Percentiles rank a stretch among this genome's conserved stretches.
These are phyloP conservation scores for Agrochola circellaris DNA, from an alignment of 2,888 invertebrate genomes.

Conservation along the genomic window DNA sequence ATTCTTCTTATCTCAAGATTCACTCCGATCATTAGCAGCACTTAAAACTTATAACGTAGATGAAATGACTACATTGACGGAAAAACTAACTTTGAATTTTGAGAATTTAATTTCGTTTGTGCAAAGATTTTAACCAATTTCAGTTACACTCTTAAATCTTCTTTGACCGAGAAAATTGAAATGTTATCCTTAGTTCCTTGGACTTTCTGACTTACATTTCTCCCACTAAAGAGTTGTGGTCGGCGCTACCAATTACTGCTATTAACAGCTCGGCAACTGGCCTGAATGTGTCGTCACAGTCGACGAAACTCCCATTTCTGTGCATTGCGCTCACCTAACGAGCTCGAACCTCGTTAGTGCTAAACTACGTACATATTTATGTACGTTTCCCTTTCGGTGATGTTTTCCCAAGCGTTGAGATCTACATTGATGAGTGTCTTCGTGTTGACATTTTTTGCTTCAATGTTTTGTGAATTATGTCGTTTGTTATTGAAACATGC, in stretches of 20 bases:
- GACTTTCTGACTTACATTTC: constrained; percentile 13
- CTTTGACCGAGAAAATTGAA: neutral
- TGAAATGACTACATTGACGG: neutral
- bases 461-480: neutral
- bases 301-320: constrained; percentile 60
- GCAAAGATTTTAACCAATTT: neutral
- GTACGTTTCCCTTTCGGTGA: constrained; percentile 27
- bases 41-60: too few relatives aligned
- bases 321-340: constrained; percentile 67
- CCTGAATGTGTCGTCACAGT: constrained; percentile 67
- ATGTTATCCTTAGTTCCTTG: constrained; percentile 1
- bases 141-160: neutral
- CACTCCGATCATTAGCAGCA: neutral
- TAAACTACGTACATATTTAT: constrained; percentile 57
- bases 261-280: constrained; percentile 64
- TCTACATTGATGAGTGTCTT: constrained; percentile 27
- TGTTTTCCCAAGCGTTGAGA: constrained; percentile 31
- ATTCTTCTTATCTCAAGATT: neutral
- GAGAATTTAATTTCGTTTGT: neutral
- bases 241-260: constrained; percentile 64
- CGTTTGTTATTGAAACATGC: neutral
- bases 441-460: constrained; percentile 16
- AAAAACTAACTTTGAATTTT: neutral
- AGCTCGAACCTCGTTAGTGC: constrained; percentile 71
- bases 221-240: constrained; percentile 25